Evolutionary conservation across 1,140 invertebrate genomes (phyloP).

Genomic region (Cryptotermes secundus): DNA sequence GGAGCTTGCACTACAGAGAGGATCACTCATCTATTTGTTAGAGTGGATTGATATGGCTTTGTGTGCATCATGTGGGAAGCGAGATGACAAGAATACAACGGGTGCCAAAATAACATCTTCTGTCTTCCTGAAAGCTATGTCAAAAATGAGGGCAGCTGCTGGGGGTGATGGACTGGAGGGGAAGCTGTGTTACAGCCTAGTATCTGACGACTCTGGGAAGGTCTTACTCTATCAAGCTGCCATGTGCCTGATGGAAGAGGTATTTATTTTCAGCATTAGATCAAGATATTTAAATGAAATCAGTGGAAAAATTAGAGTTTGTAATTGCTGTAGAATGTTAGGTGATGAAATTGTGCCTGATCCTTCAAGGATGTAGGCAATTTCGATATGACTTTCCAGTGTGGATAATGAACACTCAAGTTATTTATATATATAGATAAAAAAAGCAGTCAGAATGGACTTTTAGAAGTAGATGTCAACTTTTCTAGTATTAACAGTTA

Average conservation of each 20-base stretch:
- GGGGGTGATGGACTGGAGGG: constrained; percentile 31
- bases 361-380: too few species aligned
- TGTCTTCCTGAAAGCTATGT: constrained; percentile 26
- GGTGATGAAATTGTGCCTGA: too few species aligned
- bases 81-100: not conserved
- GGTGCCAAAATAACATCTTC: constrained; percentile 21
- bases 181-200: not conserved
- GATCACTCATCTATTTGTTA: constrained; percentile 61
- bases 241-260: constrained; percentile 56
- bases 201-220: not conserved
- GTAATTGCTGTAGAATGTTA: too few species aligned
- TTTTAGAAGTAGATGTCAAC: too few species aligned
- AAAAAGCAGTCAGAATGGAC: too few species aligned
- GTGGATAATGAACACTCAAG: too few species aligned
- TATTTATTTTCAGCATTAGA: constrained; percentile 39
- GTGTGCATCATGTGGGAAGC: constrained; percentile 41
- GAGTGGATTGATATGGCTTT: constrained; percentile 67
- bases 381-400: too few species aligned
- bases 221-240: constrained; percentile 56
- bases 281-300: too few species aligned
- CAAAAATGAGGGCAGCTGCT: constrained; percentile 20
- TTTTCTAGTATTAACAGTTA: too few species aligned
- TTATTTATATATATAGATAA: too few species aligned
- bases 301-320: too few species aligned
- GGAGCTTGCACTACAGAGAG: constrained; percentile 59